phyloP scores from a whole-genome alignment of 2,888 invertebrate species.

The Cerceris rybyensis region DNA sequence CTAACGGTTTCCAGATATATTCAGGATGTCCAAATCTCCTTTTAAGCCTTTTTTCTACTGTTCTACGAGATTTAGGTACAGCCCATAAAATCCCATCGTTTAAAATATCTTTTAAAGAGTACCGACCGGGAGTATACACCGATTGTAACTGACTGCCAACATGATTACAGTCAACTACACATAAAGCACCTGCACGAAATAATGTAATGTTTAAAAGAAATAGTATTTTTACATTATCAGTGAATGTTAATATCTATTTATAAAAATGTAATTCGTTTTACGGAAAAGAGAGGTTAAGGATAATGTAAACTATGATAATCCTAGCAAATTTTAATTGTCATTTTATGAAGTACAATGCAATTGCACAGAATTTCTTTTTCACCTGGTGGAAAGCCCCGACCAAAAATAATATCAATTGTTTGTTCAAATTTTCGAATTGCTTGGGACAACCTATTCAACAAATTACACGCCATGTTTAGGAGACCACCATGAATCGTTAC shows the following conservation, averaged over 20 bases:
- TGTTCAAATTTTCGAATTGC: conserved; percentile 82
- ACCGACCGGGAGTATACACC: conserved; percentile 72
- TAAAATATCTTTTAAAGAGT: conserved; percentile 86
- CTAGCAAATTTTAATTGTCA: neutral
- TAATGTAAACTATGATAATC: neutral
- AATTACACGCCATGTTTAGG: conserved; percentile 75
- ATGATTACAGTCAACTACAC: conserved; percentile 68
- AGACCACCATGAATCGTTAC: neutral
- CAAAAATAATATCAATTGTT: conserved; percentile 75
- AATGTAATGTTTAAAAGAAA: conserved; percentile 3
- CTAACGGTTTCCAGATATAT: conserved; percentile 87
- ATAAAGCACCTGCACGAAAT: conserved; percentile 72
- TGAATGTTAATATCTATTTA: neutral
- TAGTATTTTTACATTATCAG: neutral
- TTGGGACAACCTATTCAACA: conserved; percentile 77
- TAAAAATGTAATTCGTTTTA: neutral
- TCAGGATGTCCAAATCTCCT: conserved; percentile 89
- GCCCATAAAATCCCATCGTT: conserved; percentile 91
- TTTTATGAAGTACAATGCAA: neutral
- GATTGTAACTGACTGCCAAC: conserved; percentile 46
- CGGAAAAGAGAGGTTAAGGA: conserved; percentile 35
- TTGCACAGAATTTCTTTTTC: conserved; percentile 34
- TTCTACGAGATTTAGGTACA: conserved; percentile 90
- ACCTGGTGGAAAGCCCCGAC: conserved; percentile 83
- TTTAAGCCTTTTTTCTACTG: conserved; percentile 88